Evolutionary conservation across 1,140 invertebrate species (phyloP), one percentile per base, ranked within the genome.

Genomic region (Tetramorium parvispinum): DNA sequence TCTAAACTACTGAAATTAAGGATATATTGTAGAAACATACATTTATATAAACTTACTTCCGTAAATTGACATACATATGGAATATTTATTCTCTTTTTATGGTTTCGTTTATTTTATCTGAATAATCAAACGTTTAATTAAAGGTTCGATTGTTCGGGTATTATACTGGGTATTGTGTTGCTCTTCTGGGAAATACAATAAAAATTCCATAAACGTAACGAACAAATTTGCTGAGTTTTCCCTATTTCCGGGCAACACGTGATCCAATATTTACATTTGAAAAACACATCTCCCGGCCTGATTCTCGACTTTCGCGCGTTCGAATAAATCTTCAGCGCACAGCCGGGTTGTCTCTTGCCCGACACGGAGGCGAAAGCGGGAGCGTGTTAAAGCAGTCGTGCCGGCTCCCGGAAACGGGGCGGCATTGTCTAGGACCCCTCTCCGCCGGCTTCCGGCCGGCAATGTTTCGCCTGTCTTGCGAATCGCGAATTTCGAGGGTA

Each of bases 391-490:
- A 93, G 85, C 91, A 90, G 85, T 71, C 89, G 86, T 93, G 87
- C 85, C 78, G 63, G 3, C 63, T 68, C 61, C 89, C 92, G 93
- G 93, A 94, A 93, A 91, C 87, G 89, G 68, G 40, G 81, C 77
- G 79, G 86, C 90, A 93, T 93, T 93, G 92, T 94, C 91, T 92
- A 91, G 85, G 87, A 91, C 89, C 85, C 91, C 76, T 91, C 59
- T 68, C 49, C 65, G 55, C 27, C 68, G 27, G 46, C 68, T 93
- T 94, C 93, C 93, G 91, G 87, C 65, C 86, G 82, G 89, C 92
- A 92, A 93, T 92, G 92, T 93, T 93, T 94, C 91, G 93, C 87
- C 90, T 61, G 92, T 89, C 92, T 91, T 88, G 92, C 92, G 89
- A 93, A 92, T 90, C 85, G 90, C 86, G 88, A 92, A 90, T 91